These are phyloP conservation scores for Trichonephila clavata DNA, from an alignment of 1,140 invertebrate species.

Conservation along the genomic window DNA sequence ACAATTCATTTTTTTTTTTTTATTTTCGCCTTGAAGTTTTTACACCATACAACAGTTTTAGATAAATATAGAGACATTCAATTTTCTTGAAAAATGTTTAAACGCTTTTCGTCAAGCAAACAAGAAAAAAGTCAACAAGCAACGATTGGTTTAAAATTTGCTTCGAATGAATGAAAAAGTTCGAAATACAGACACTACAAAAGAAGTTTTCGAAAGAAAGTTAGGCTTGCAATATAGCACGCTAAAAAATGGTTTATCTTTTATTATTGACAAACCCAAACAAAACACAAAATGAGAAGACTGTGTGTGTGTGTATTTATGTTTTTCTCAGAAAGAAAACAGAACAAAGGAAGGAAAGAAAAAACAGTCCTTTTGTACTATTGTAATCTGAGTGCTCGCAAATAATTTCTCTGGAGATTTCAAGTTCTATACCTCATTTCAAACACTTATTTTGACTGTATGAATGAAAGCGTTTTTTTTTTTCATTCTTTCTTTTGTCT, in stretches of 20 bases:
- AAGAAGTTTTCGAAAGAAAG: background rate
- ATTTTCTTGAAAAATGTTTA: too few species aligned
- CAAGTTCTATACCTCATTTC: background rate
- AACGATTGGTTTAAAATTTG: background rate
- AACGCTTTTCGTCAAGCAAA: background rate
- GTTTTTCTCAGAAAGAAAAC: background rate
- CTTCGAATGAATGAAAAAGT: background rate
- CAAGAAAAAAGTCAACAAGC: background rate
- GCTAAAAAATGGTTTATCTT: background rate
- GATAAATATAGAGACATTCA: too few species aligned
- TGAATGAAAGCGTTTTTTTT: background rate
- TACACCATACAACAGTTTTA: too few species aligned
- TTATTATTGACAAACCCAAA: background rate
- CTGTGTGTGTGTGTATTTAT: background rate
- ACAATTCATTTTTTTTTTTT: too few species aligned
- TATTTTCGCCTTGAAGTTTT: too few species aligned
- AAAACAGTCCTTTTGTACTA: background rate
- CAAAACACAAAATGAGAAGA: background rate
- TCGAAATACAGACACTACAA: background rate
- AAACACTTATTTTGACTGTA: background rate
- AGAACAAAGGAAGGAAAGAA: background rate
- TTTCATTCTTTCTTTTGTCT: background rate
- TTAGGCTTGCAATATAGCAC: too few species aligned
- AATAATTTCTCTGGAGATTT: conserved; percentile 11
- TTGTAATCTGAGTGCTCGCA: background rate